phyloP scores from a whole-genome alignment of 2,888 invertebrate species.

The Tetragonula carbonaria region DNA sequence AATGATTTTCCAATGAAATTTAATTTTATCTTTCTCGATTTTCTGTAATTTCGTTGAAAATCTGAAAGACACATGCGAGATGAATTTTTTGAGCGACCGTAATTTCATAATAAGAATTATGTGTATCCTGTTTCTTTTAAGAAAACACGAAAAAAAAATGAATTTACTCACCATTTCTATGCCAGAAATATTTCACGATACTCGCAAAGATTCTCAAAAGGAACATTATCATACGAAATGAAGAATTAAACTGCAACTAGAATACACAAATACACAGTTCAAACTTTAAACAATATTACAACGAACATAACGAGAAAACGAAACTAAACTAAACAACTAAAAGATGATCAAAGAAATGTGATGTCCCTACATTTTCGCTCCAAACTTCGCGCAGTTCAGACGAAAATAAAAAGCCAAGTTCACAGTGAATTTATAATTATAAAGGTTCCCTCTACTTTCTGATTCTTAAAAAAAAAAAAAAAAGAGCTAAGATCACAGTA shows the following conservation, averaged over 20 bases:
- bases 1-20: too few species aligned
- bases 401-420: neutral
- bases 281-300: neutral
- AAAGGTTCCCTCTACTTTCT: neutral
- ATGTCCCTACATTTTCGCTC: neutral
- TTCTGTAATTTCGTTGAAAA: too few species aligned
- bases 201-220: neutral
- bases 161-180: neutral
- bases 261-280: neutral
- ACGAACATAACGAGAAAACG: neutral
- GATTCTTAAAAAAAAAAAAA: too few species aligned
- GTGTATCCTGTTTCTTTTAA: neutral
- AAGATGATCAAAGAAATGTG: neutral
- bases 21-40: too few species aligned
- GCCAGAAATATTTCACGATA: neutral
- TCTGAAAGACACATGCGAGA: too few species aligned
- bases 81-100: neutral
- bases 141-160: neutral
- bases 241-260: neutral
- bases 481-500: too few species aligned
- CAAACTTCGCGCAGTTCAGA: neutral
- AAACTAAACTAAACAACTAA: neutral
- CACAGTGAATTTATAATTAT: neutral
- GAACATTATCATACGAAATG: neutral
- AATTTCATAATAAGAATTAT: neutral